Base-by-base conservation (phyloP, 2,797 vertebrate species). In the Pampus argenteus region DNA sequence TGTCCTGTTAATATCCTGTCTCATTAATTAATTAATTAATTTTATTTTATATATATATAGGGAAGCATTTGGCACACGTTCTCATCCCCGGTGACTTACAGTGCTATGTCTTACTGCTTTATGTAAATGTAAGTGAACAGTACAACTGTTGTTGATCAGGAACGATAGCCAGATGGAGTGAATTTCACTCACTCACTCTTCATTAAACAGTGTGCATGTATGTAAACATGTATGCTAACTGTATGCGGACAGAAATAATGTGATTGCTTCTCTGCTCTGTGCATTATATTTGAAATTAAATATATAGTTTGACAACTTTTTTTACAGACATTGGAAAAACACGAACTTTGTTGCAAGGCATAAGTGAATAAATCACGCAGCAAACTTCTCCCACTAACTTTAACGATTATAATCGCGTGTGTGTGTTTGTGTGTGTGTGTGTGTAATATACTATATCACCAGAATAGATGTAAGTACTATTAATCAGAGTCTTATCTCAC, bases 41-140 rank as follows among this genome's bases (percentile, higher is more conserved):
- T n/a, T n/a, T n/a, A n/a, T n/a, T n/a, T 78, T 52, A 58, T 47
- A 68, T 71, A 26, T 31, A 48, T 22, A 67, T 18, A 49, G n/a
- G n/a, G 26, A 45, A 44, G 58, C 49, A 63, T 48, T 56, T 68
- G 74, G 55, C 64, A 57, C 67, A 76, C 44, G 60, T 61, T 70
- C 48, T 59, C 57, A 42, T 64, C 47, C 56, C 65, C 59, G 64
- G 42, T 20, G 36, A 54, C 61, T 59, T 40, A 5, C 34, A 59
- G 48, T 45, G 52, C 59, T 45, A 28, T 42, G 36, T 71, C 54
- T 58, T 29, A 66, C 29, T 48, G 48, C n/a, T n/a, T n/a, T n/a
- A n/a, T n/a, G 72, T 75, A 77, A 31, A 66, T 45, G 63, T 40
- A 49, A 56, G 38, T 50, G 38, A 65, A 66, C 62, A 17, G 63